These are phyloP conservation scores for Prietella phreatophila DNA, from an alignment of 2,113 vertebrate genomes.

Conservation along the genomic window DNA sequence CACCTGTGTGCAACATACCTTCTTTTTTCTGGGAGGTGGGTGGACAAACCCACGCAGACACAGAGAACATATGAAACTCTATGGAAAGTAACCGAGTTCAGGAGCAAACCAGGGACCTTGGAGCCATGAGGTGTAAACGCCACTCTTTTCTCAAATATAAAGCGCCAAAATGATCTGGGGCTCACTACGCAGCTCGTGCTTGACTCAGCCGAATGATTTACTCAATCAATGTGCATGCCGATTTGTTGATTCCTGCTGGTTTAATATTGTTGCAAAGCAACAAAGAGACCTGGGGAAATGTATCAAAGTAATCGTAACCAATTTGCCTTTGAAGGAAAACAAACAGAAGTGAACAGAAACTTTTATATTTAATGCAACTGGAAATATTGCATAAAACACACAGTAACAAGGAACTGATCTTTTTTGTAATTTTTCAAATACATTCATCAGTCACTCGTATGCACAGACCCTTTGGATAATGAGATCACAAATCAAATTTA, in stretches of 20 bases:
- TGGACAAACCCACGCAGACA: not conserved
- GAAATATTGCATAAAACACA: not conserved
- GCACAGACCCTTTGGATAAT: not conserved
- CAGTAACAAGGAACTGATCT: not conserved
- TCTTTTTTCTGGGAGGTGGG: not conserved
- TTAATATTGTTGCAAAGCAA: conserved; percentile 5
- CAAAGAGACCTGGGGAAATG: conserved; percentile 17
- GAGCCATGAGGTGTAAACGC: not conserved
- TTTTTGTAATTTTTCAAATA: not conserved
- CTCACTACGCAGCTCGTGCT: not conserved
- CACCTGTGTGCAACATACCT: not conserved
- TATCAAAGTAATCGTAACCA: conserved; percentile 18
- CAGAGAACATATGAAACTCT: not conserved
- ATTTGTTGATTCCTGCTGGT: conserved; percentile 29
- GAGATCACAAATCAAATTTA: not conserved
- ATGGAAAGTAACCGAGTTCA: conserved; percentile 3
- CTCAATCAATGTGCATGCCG: conserved; percentile 15
- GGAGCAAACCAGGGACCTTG: not conserved
- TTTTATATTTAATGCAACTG: not conserved
- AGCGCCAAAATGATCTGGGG: not conserved
- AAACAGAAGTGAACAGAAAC: not conserved
- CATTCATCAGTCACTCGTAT: not conserved
- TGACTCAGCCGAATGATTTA: conserved; percentile 16
- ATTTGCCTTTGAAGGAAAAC: not conserved
- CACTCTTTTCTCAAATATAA: conserved; percentile 8